phyloP scores from a whole-genome alignment of 1,140 invertebrate genomes.

The Centruroides sculpturatus region DNA sequence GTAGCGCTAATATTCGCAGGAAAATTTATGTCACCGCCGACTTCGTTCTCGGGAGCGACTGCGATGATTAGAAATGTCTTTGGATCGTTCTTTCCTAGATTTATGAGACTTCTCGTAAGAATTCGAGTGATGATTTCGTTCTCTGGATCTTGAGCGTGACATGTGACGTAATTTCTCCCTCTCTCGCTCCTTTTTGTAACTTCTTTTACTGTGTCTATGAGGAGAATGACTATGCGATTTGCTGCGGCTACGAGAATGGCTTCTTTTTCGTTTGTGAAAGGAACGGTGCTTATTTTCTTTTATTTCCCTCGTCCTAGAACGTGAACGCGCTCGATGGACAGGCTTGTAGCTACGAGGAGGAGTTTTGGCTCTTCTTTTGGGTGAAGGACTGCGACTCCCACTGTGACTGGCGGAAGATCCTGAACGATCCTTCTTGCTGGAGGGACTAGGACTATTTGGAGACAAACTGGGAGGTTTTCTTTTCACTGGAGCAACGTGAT shows the following conservation, averaged over 20 bases:
- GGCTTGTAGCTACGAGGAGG: slow-evolving; percentile 15
- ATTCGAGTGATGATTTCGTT: slow-evolving; percentile 9
- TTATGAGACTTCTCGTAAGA: slow-evolving; percentile 13
- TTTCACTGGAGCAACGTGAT: no score
- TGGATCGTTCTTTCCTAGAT: slow-evolving; percentile 5
- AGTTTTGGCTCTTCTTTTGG: slow-evolving; percentile 7
- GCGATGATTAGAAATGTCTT: slow-evolving; percentile 3
- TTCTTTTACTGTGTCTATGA: slow-evolving; percentile 14
- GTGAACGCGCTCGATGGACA: slow-evolving; percentile 13
- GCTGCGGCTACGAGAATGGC: slow-evolving; percentile 13
- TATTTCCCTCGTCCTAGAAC: slow-evolving; percentile 14
- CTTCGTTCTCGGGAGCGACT: slow-evolving; percentile 8
- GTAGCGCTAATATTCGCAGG: no score
- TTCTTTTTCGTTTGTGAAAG: slow-evolving; percentile 14
- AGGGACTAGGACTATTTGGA: no score
- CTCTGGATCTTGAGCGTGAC: slow-evolving; percentile 13
- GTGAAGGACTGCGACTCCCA: slow-evolving; percentile 16
- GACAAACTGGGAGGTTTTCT: no score
- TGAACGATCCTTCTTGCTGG: neutral
- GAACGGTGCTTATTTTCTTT: slow-evolving; percentile 14
- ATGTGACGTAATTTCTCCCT: slow-evolving; percentile 8
- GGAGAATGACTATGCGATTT: slow-evolving; percentile 12
- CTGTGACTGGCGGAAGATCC: slow-evolving; percentile 6
- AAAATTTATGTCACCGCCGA: neutral
- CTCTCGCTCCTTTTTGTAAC: slow-evolving; percentile 3